Evolutionary conservation across 2,113 vertebrate genomes (phyloP).

Genomic region (Chionis minor): DNA sequence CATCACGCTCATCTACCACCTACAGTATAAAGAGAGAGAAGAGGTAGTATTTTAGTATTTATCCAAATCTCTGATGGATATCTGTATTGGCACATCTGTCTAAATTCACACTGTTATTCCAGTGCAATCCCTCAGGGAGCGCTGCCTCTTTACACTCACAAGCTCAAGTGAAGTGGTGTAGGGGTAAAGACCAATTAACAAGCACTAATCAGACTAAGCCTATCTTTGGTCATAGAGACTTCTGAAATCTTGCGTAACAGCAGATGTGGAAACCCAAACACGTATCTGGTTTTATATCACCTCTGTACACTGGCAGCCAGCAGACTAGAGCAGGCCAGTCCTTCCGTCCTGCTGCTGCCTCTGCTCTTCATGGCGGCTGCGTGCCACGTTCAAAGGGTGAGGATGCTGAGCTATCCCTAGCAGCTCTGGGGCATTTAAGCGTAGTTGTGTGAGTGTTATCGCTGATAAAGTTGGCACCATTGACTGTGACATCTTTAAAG

Average conservation of each 20-base stretch:
- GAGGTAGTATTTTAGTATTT: background rate
- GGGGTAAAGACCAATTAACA: background rate
- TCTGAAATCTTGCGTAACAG: background rate
- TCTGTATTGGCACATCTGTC: background rate
- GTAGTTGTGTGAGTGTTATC: background rate
- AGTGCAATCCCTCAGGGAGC: background rate
- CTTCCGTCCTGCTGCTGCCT: background rate
- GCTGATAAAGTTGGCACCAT: background rate
- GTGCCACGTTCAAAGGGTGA: background rate
- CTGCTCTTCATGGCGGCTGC: accelerated
- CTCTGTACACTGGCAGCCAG: background rate
- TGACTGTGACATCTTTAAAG: background rate
- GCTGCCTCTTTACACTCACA: background rate
- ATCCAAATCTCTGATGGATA: background rate
- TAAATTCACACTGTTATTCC: background rate
- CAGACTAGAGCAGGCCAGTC: background rate
- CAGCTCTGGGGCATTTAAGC: background rate
- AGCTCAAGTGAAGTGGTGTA: background rate
- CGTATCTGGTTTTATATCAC: background rate
- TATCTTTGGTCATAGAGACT: background rate
- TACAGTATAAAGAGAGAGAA: background rate
- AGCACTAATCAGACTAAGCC: background rate
- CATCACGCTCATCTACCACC: background rate
- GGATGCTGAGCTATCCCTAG: background rate
- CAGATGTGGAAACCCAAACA: background rate